Evolutionary conservation across 2,888 invertebrate species (phyloP).

Genomic region (Cyclophora punctaria): DNA sequence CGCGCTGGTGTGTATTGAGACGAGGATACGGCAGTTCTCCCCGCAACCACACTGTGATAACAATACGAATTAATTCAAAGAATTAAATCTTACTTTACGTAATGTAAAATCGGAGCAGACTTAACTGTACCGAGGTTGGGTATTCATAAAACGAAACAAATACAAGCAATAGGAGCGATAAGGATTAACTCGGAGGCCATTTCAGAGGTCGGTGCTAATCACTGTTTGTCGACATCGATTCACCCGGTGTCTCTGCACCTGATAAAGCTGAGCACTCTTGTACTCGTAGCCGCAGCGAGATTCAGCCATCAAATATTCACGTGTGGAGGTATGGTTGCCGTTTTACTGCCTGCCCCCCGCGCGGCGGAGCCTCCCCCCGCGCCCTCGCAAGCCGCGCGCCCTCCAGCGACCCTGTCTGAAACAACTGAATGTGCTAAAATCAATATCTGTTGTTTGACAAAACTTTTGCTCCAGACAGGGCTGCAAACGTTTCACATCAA

Average conservation of each 20-base stretch:
- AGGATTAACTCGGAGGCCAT: conserved; percentile 24
- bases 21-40: too few relatives aligned
- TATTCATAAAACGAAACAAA: too few relatives aligned
- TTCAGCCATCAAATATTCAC: conserved; percentile 72
- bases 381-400: conserved; percentile 32
- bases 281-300: conserved; percentile 58
- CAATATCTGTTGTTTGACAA: conserved; percentile 67
- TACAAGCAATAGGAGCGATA: conserved; percentile 3
- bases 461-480: conserved; percentile 35
- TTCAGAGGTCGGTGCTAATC: conserved; percentile 30
- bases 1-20: too few relatives aligned
- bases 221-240: conserved; percentile 29
- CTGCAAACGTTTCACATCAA: too few relatives aligned
- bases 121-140: too few relatives aligned
- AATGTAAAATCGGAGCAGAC: too few relatives aligned
- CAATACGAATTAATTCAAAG: too few relatives aligned
- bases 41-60: too few relatives aligned
- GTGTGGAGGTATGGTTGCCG: conserved; percentile 64
- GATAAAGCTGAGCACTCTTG: conserved; percentile 38
- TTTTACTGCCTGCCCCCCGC: conserved; percentile 49
- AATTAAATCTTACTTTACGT: too few relatives aligned
- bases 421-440: conserved; percentile 72
- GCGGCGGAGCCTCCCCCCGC: conserved; percentile 8
- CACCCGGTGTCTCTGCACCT: conserved; percentile 24
- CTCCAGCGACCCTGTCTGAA: conserved; percentile 54